phyloP scores from a whole-genome alignment of 2,888 invertebrate genomes.

The Noctua janthina region DNA sequence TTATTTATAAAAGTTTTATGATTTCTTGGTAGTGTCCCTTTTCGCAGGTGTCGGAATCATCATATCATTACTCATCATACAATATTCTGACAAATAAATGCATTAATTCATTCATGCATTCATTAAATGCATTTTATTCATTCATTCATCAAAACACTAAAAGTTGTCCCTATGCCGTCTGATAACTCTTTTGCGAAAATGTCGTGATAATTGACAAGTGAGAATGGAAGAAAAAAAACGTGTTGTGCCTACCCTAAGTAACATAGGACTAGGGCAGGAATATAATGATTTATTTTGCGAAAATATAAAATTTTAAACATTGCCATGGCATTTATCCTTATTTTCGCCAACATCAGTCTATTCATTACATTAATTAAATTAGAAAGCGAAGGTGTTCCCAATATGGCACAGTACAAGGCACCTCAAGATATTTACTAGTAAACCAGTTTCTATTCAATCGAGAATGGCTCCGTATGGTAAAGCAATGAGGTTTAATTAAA shows the following conservation, averaged over 20 bases:
- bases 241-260: neutral
- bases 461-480: conserved; percentile 18
- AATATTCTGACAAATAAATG: too few relatives aligned
- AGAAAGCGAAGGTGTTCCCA: conserved; percentile 39
- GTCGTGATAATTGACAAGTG: neutral
- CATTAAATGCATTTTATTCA: too few relatives aligned
- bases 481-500: conserved; percentile 34
- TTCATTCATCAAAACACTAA: neutral
- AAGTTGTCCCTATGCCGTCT: neutral
- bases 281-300: neutral
- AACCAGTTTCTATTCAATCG: conserved; percentile 44
- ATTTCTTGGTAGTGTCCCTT: neutral
- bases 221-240: neutral
- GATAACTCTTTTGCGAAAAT: neutral
- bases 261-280: neutral
- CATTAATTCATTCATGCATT: too few relatives aligned
- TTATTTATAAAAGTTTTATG: conserved; percentile 6
- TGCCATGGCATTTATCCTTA: neutral
- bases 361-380: neutral
- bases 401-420: conserved; percentile 17
- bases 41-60: too few relatives aligned
- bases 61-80: too few relatives aligned
- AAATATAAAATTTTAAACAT: neutral
- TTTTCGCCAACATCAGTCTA: neutral
- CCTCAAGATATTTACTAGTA: conserved; percentile 18